phyloP scores from a whole-genome alignment of 2,888 invertebrate genomes.

The Netelia fuscicornis region DNA sequence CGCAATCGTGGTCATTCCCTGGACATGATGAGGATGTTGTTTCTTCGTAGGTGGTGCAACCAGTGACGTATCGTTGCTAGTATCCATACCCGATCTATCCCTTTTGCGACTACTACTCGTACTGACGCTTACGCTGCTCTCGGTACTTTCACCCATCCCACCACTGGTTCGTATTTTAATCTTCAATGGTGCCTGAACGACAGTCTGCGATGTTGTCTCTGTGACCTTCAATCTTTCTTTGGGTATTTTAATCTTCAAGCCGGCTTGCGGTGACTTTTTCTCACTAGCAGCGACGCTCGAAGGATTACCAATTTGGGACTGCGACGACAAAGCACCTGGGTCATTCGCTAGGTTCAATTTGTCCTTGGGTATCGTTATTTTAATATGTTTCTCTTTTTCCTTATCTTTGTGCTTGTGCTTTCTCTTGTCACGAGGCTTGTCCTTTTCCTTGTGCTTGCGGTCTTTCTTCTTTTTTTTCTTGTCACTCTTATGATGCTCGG shows the following conservation, averaged over 20 bases:
- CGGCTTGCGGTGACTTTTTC: constrained; percentile 82
- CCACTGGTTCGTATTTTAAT: constrained; percentile 91
- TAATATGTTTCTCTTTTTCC: constrained; percentile 88
- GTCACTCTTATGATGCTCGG: constrained; percentile 85
- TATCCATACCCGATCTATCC: constrained; percentile 50
- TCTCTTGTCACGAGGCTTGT: constrained; percentile 88
- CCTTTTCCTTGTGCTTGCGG: constrained; percentile 81
- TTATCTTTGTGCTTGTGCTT: constrained; percentile 92
- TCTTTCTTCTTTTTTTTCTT: constrained; percentile 92
- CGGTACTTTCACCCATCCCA: constrained; percentile 65
- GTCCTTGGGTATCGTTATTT: constrained; percentile 88
- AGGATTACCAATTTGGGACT: neutral
- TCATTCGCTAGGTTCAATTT: constrained; percentile 84
- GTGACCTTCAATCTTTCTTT: constrained; percentile 89
- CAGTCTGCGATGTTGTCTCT: constrained; percentile 81
- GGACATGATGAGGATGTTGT: constrained; percentile 61
- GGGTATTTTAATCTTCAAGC: constrained; percentile 93
- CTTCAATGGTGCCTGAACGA: constrained; percentile 86
- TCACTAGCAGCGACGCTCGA: constrained; percentile 65
- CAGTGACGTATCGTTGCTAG: constrained; percentile 38
- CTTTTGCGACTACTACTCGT: constrained; percentile 60
- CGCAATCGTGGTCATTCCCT: constrained; percentile 7
- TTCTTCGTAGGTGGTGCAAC: constrained; percentile 57
- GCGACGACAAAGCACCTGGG: constrained; percentile 69
- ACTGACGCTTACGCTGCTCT: constrained; percentile 61